These are phyloP conservation scores for Dufourea novaeangliae DNA, from an alignment of 1,140 invertebrate genomes.

Conservation along the genomic window DNA sequence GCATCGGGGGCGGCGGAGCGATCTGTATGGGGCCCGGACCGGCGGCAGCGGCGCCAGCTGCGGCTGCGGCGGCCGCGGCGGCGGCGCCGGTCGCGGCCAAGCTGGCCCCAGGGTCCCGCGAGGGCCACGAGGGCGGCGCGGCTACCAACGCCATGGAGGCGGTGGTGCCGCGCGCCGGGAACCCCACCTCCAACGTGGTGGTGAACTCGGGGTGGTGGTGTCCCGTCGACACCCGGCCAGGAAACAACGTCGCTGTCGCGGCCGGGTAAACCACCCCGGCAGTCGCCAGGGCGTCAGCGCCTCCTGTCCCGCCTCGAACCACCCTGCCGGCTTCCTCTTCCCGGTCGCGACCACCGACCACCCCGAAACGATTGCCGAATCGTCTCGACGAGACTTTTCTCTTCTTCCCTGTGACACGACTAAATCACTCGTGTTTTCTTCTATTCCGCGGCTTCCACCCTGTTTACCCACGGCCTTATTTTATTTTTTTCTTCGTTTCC, in stretches of 20 bases:
- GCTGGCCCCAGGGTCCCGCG: constrained; percentile 85
- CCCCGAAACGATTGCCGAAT: neutral
- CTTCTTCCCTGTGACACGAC: no score
- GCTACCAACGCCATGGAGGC: constrained; percentile 87
- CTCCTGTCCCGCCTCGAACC: constrained; percentile 79
- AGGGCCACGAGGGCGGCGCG: constrained; percentile 83
- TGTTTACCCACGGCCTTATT: no score
- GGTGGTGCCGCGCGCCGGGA: constrained; percentile 82
- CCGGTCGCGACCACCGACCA: constrained; percentile 28
- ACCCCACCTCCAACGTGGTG: constrained; percentile 84
- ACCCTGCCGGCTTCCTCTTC: constrained; percentile 74
- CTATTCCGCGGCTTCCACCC: no score
- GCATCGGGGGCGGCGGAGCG: constrained; percentile 73
- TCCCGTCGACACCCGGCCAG: constrained; percentile 77
- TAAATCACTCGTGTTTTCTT: no score
- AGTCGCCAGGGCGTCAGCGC: constrained; percentile 80
- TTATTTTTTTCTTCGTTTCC: no score
- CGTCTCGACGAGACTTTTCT: no score
- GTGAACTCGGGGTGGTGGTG: constrained; percentile 77
- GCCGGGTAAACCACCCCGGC: constrained; percentile 81
- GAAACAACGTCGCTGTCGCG: constrained; percentile 80
- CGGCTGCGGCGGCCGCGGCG: constrained; percentile 80
- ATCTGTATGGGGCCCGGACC: constrained; percentile 72
- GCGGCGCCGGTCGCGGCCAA: constrained; percentile 72
- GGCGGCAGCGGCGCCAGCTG: constrained; percentile 73